These are phyloP conservation scores for Trichogramma pretiosum DNA, from an alignment of 1,140 invertebrate genomes.

Conservation along the genomic window DNA sequence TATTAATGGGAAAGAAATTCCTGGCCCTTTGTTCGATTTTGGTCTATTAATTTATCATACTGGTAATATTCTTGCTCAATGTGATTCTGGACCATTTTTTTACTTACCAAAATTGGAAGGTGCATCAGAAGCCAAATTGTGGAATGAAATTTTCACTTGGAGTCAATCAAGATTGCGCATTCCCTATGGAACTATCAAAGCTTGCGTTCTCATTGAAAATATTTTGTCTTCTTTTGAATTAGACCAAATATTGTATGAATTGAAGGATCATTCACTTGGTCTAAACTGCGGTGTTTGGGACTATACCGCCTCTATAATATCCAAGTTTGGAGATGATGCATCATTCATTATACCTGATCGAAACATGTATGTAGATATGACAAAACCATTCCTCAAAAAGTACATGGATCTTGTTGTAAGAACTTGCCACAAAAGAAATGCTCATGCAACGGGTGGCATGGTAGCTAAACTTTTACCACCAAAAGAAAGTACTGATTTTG, in stretches of 20 bases:
- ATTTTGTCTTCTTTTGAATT: constrained; percentile 60
- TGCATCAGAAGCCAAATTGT: constrained; percentile 54
- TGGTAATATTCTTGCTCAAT: constrained; percentile 45
- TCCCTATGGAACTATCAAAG: constrained; percentile 56
- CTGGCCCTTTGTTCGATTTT: constrained; percentile 62
- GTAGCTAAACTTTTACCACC: constrained; percentile 50
- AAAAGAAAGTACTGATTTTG: constrained; percentile 29
- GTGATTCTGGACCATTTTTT: constrained; percentile 54
- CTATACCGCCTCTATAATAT: constrained; percentile 63
- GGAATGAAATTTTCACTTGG: constrained; percentile 69
- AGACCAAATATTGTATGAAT: constrained; percentile 60
- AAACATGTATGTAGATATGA: constrained; percentile 60
- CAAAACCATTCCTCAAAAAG: constrained; percentile 52
- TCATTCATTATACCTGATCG: constrained; percentile 58
- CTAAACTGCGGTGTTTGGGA: constrained; percentile 72
- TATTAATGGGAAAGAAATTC: constrained; percentile 57
- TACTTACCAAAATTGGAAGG: constrained; percentile 64
- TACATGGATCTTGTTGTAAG: constrained; percentile 56
- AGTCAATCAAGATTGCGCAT: constrained; percentile 50
- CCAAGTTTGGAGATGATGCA: constrained; percentile 52
- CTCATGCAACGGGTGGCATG: constrained; percentile 65
- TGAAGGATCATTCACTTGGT: constrained; percentile 59
- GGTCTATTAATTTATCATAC: constrained; percentile 60
- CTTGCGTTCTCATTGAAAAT: constrained; percentile 66
- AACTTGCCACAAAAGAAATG: constrained; percentile 53